Conservation (phyloP, 2,888 invertebrate species). For the Polydrusus pterygomalis region DNA sequence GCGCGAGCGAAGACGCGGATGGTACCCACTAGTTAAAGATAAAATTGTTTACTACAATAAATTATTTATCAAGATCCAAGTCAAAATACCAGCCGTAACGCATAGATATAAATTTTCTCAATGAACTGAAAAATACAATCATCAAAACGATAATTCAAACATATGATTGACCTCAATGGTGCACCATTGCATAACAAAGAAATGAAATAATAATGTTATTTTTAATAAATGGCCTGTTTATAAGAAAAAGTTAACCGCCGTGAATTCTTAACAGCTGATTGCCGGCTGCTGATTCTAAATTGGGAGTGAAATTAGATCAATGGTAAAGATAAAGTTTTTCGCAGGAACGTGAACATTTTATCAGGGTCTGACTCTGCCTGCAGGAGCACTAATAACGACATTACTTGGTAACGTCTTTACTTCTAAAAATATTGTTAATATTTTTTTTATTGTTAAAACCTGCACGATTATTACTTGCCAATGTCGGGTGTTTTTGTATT, state of each 20-base stretch:
- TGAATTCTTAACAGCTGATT: slow-evolving; percentile 16
- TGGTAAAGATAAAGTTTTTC: no score
- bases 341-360: no score
- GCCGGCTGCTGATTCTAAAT: background rate
- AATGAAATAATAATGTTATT: slow-evolving; percentile 1
- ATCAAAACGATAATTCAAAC: slow-evolving; percentile 2
- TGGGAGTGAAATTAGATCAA: slow-evolving; percentile 15
- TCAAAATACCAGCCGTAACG: background rate
- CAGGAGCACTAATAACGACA: no score
- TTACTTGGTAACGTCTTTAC: no score
- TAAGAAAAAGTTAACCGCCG: background rate
- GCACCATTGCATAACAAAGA: slow-evolving; percentile 17
- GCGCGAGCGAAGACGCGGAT: no score
- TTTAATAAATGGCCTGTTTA: slow-evolving; percentile 2
- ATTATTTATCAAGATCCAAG: slow-evolving; percentile 10
- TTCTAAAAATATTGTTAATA: no score
- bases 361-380: no score
- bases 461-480: no score
- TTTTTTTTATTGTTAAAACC: no score
- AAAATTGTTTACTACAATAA: slow-evolving; percentile 17
- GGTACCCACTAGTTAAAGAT: no score
- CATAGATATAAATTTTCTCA: background rate
- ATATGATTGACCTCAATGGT: slow-evolving; percentile 9
- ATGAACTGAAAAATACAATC: slow-evolving; percentile 17
- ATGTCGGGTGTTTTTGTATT: no score